These are phyloP conservation scores for Coreius guichenoti DNA, from an alignment of 2,797 vertebrate species.

Conservation along the genomic window DNA sequence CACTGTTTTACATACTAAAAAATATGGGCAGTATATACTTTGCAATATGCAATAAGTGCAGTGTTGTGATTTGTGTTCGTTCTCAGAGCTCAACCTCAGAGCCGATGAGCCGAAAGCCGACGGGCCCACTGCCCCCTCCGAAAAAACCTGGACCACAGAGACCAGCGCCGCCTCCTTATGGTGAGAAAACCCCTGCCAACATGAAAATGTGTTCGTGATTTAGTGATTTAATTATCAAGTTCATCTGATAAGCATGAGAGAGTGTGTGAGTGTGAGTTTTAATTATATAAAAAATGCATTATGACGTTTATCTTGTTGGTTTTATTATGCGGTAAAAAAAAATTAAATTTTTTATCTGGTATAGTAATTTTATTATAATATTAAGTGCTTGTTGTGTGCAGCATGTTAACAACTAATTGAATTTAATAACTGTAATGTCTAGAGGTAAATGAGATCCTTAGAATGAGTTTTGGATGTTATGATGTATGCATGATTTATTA, in stretches of 20 bases:
- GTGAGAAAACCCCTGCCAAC: constrained; percentile 76
- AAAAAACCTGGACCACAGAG: constrained; percentile 91
- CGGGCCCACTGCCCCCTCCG: constrained; percentile 86
- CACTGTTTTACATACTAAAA: too few relatives aligned
- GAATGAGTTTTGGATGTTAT: neutral
- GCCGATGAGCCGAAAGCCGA: constrained; percentile 84
- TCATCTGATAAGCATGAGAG: constrained; percentile 10
- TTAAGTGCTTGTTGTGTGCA: neutral
- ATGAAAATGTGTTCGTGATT: neutral
- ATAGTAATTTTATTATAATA: neutral
- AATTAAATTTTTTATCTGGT: neutral
- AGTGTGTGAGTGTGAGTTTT: neutral
- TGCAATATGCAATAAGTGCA: neutral
- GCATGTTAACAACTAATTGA: neutral
- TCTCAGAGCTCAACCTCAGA: constrained; percentile 62
- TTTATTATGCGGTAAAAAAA: neutral
- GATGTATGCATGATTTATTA: neutral
- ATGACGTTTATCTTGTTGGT: neutral
- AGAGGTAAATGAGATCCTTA: neutral
- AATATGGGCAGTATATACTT: too few relatives aligned
- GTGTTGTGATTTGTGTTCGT: constrained; percentile 30
- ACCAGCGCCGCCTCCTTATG: constrained; percentile 89
- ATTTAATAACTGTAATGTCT: neutral
- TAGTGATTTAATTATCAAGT: neutral
- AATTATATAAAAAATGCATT: neutral